phyloP scores from a whole-genome alignment of 2,113 vertebrate genomes.

The Gallinago media region DNA sequence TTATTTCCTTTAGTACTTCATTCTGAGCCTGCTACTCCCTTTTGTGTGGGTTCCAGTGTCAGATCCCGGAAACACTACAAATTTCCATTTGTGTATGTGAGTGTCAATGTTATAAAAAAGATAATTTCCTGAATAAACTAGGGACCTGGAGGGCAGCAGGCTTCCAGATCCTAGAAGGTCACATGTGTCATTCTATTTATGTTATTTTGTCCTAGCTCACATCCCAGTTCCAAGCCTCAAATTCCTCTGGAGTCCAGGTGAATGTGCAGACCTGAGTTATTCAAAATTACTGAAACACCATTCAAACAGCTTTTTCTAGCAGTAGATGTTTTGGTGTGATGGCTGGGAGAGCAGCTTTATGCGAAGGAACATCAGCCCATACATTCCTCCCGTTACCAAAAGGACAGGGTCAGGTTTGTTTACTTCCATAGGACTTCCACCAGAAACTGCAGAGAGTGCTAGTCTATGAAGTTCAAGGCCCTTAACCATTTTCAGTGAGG shows the following conservation, averaged over 20 bases:
- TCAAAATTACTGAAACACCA: neutral
- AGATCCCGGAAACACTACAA: neutral
- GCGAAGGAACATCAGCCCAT: neutral
- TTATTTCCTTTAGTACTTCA: neutral
- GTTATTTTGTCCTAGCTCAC: neutral
- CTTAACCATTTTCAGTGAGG: neutral
- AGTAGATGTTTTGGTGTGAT: neutral
- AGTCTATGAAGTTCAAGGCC: neutral
- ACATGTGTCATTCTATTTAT: neutral
- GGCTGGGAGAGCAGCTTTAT: neutral
- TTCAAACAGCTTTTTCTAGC: neutral
- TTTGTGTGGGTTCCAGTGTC: neutral
- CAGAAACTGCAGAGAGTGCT: neutral
- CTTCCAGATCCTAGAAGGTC: neutral
- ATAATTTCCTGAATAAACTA: conserved; percentile 16
- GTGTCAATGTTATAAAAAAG: neutral
- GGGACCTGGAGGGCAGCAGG: neutral
- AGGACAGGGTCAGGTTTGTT: neutral
- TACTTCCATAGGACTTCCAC: neutral
- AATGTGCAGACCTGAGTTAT: neutral
- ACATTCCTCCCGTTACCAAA: neutral
- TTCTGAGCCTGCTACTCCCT: neutral
- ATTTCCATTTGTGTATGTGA: neutral
- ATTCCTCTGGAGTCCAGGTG: neutral
- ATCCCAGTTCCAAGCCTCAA: neutral